A percentile compares a stretch with the other conserved stretches of the same genome.
These are phyloP conservation scores for Zeus faber DNA, from an alignment of 2,113 vertebrate species.

Conservation along the genomic window DNA sequence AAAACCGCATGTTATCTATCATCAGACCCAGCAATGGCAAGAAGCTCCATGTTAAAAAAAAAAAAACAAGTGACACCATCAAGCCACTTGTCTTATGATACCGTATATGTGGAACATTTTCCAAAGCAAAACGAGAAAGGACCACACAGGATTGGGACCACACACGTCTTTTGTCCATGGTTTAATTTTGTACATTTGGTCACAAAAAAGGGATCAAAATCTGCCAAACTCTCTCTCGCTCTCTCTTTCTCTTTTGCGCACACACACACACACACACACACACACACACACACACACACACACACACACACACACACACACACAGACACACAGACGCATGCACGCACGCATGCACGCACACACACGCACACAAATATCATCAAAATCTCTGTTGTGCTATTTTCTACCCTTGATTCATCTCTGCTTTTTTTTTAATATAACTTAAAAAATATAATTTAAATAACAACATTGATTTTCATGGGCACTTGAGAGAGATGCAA, in stretches of 20 bases:
- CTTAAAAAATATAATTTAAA: conserved; percentile 70
- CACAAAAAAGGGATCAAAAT: conserved; percentile 35
- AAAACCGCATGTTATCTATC: too few species aligned
- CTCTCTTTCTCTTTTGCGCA: background rate
- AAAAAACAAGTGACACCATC: too few species aligned
- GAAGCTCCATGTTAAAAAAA: background rate
- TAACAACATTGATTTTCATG: conserved; percentile 38
- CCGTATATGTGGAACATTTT: too few species aligned
- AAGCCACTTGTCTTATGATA: too few species aligned
- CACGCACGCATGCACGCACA: too few species aligned
- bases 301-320: conserved; percentile 1
- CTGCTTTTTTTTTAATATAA: conserved; percentile 58
- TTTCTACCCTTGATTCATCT: conserved; percentile 56
- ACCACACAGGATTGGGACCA: background rate
- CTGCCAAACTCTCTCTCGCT: conserved; percentile 17
- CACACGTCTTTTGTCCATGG: conserved; percentile 41
- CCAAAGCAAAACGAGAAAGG: conserved; percentile 4
- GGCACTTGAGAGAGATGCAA: conserved; percentile 57
- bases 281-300: conserved; percentile 19
- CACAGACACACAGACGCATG: background rate
- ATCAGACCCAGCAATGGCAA: too few species aligned
- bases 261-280: conserved; percentile 1
- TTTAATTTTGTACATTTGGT: conserved; percentile 59
- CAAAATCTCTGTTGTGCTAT: conserved; percentile 55
- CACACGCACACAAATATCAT: conserved; percentile 27